Base-by-base conservation (phyloP, 2,888 invertebrate species). In the Agrotis puta region DNA sequence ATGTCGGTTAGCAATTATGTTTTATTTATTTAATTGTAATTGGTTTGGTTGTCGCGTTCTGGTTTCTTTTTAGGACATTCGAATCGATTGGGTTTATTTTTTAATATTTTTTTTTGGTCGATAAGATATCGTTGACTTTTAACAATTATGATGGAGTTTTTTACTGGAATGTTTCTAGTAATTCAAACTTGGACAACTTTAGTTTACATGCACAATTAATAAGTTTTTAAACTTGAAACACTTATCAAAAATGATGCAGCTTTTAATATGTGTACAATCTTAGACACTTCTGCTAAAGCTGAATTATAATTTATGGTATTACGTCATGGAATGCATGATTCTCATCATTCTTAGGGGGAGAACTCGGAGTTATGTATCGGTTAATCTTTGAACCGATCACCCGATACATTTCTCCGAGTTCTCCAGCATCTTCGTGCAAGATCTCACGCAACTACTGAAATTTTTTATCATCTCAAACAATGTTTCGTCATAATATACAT, bases 11-110 rank as follows among this genome's bases (percentile, higher is more conserved):
- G 27, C 18, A 63, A 69, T 65, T 63, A 71, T 24, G 18, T 56
- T 53, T 64, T 64, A 72, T 74, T 78, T 72, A 70, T 70, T 79
- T 70, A 66, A 70, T 65, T 69, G n/a, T 58, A 3, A 57, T 61
- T 22, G 63, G 48, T 22, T 27, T 18, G 51, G 43, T 39, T 22
- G 64, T 77, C 51, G 47, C 27, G 24, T 54, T 33, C 14, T 33
- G 47, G 57, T 24, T 51, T 78, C 53, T 57, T 24, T 1, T 14
- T 6, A 1, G 6, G 18, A 1, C 50, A 58, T 45, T 58, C 16
- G 11, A 24, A 9, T 27, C 48, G 14, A 58, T 72, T 11, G 4
- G 18, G 45, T 2, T 54, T 33, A 20, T 57, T 64, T 13, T 45
- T 11, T 16, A 51, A 43, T 33, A n/a, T 33, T 43, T 33, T 16